Conservation (phyloP, 2,113 vertebrate genomes). For the Mesoclemmys tuberculata region DNA sequence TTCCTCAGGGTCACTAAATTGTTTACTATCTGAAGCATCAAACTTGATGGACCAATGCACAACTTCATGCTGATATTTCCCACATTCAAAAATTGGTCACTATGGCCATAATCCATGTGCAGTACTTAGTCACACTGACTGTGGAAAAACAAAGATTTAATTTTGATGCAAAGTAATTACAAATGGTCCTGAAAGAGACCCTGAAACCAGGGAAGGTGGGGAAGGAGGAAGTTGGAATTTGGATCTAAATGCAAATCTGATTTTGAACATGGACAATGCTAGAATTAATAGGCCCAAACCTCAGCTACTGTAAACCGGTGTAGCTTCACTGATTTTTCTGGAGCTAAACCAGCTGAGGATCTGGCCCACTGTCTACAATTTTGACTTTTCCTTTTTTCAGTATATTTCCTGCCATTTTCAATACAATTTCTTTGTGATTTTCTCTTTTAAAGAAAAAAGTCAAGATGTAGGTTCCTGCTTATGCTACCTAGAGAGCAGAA, state of each 20-base stretch:
- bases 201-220: background rate
- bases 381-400: background rate
- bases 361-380: background rate
- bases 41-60: constrained; percentile 18
- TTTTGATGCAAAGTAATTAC: background rate
- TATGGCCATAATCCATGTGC: background rate
- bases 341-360: background rate
- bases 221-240: background rate
- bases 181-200: background rate
- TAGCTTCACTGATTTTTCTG: background rate
- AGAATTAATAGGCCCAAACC: background rate
- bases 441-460: background rate
- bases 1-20: constrained; percentile 12
- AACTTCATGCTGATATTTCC: background rate
- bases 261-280: background rate
- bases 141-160: fast-evolving
- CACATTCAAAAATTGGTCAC: background rate
- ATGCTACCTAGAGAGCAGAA: constrained; percentile 3
- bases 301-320: background rate
- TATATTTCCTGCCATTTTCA: background rate
- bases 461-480: background rate
- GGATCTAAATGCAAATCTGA: background rate
- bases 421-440: background rate
- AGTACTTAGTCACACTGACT: background rate
- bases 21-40: background rate